These are phyloP conservation scores for Thymelicus lineola DNA, from an alignment of 2,888 invertebrate genomes.

Conservation along the genomic window DNA sequence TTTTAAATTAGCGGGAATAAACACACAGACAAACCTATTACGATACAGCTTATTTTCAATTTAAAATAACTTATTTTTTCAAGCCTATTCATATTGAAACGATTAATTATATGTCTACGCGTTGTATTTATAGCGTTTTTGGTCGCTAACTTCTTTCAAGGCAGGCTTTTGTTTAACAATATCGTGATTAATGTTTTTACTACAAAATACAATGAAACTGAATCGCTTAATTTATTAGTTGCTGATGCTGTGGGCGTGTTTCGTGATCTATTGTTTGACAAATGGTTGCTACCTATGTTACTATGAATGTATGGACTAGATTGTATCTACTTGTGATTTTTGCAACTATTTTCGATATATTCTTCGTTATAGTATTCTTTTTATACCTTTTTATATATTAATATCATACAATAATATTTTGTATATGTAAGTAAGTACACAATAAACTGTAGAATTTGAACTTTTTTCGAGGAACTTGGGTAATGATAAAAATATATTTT, in stretches of 20 bases:
- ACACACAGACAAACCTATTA: too few species aligned
- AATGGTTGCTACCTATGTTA: constrained; percentile 55
- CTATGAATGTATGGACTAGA: constrained; percentile 58
- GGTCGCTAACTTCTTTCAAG: constrained; percentile 7
- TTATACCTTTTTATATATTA: too few species aligned
- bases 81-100: not conserved
- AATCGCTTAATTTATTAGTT: constrained; percentile 23
- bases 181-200: constrained; percentile 18
- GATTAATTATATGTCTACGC: not conserved
- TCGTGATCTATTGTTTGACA: constrained; percentile 46
- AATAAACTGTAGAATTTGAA: too few species aligned
- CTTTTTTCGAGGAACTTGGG: too few species aligned
- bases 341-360: not conserved
- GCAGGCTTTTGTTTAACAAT: constrained; percentile 8
- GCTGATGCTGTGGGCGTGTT: constrained; percentile 47
- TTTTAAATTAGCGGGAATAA: too few species aligned
- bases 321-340: constrained; percentile 43
- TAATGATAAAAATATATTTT: too few species aligned
- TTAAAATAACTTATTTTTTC: too few species aligned
- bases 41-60: too few species aligned
- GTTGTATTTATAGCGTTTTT: not conserved
- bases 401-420: too few species aligned
- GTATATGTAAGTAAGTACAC: too few species aligned
- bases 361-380: not conserved
- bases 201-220: constrained; percentile 20